These are phyloP conservation scores for Scelioninae gen. 2 DNA, from an alignment of 2,888 invertebrate genomes.

Conservation along the genomic window DNA sequence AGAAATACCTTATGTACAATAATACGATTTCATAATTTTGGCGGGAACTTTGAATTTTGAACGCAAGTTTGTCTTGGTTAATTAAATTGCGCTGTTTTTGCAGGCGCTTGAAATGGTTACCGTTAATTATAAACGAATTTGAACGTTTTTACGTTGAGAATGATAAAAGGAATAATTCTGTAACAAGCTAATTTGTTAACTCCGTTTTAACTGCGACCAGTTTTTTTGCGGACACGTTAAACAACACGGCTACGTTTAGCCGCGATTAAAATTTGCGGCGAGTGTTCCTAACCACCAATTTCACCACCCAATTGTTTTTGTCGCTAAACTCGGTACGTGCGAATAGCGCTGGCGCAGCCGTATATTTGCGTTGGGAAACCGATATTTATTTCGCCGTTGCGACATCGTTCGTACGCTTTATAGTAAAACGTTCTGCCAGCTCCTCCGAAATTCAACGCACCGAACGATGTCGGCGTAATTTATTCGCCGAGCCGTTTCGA, in stretches of 20 bases:
- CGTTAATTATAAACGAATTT: constrained; percentile 1
- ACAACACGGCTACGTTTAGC: too few relatives aligned
- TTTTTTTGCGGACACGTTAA: not conserved
- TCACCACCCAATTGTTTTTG: constrained; percentile 48
- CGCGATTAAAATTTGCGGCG: constrained; percentile 16
- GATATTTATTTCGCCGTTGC: constrained; percentile 55
- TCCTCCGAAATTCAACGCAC: constrained; percentile 44
- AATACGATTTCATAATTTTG: too few relatives aligned
- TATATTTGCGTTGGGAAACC: constrained; percentile 54
- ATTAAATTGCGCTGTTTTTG: too few relatives aligned
- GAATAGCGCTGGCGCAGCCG: constrained; percentile 42
- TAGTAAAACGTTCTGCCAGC: constrained; percentile 43
- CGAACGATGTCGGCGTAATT: constrained; percentile 27
- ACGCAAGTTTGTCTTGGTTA: too few relatives aligned
- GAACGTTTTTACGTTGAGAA: not conserved
- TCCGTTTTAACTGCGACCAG: constrained; percentile 2
- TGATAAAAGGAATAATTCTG: not conserved
- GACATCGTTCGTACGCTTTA: constrained; percentile 29
- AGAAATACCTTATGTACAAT: too few relatives aligned
- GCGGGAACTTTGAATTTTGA: too few relatives aligned
- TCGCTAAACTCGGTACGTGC: constrained; percentile 40
- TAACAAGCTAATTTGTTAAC: not conserved
- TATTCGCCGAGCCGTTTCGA: constrained; percentile 29
- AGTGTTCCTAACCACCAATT: constrained; percentile 44
- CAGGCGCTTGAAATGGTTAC: too few relatives aligned